Conservation (phyloP, 1,140 invertebrate genomes). For the Listronotus oregonensis region DNA sequence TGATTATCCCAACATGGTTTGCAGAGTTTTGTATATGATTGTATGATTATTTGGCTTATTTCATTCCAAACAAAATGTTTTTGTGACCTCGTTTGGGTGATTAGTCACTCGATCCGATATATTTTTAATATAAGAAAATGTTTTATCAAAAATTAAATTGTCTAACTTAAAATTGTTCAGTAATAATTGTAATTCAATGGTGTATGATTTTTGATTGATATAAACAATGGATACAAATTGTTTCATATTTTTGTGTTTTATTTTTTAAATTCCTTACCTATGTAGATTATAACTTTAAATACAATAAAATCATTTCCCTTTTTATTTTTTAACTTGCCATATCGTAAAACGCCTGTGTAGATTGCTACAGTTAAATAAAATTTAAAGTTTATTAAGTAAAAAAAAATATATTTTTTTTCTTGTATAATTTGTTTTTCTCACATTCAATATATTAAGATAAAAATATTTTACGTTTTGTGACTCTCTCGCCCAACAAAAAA, state of each 20-base stretch:
- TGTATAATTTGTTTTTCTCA: too few relatives aligned
- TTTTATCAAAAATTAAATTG: constrained; percentile 7
- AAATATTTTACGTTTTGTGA: too few relatives aligned
- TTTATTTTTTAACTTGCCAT: too few relatives aligned
- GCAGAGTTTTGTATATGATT: constrained; percentile 41
- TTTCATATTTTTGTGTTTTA: constrained; percentile 51
- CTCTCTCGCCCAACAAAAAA: too few relatives aligned
- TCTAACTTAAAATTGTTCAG: constrained; percentile 42
- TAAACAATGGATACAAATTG: constrained; percentile 55
- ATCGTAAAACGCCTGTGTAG: too few relatives aligned
- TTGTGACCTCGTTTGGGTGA: constrained; percentile 30
- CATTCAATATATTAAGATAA: too few relatives aligned
- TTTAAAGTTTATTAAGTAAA: too few relatives aligned
- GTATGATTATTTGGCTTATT: constrained; percentile 42
- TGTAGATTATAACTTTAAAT: too few relatives aligned
- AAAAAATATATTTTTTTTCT: too few relatives aligned
- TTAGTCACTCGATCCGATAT: constrained; percentile 38
- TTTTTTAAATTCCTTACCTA: constrained; percentile 1
- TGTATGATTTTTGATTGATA: constrained; percentile 55
- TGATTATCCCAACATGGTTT: neutral
- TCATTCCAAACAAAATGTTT: constrained; percentile 45
- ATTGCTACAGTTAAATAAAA: too few relatives aligned
- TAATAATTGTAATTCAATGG: constrained; percentile 49
- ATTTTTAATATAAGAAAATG: constrained; percentile 41
- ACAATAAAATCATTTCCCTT: too few relatives aligned